Evolutionary conservation across 2,888 invertebrate genomes (phyloP).

Genomic region (Creontiades dilutus): DNA sequence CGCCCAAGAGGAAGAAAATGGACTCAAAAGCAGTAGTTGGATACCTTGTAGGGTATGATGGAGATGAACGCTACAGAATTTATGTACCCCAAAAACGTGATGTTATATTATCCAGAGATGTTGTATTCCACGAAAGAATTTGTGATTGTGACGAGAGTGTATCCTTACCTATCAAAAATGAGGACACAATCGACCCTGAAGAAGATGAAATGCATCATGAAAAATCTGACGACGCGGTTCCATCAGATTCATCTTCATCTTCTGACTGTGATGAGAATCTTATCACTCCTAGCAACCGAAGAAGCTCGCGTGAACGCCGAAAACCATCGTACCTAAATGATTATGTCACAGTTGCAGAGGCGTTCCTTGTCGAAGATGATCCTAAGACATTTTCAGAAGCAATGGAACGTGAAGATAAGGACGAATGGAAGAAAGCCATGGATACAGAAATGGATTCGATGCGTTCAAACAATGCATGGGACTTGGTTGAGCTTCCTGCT

Average conservation of each 20-base stretch:
- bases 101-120: slow-evolving; percentile 73
- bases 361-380: slow-evolving; percentile 22
- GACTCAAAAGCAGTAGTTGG: slow-evolving; percentile 76
- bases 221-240: no score
- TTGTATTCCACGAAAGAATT: slow-evolving; percentile 75
- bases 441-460: slow-evolving; percentile 53
- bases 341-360: not conserved
- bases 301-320: no score
- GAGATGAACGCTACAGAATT: slow-evolving; percentile 76
- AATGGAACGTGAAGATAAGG: slow-evolving; percentile 47
- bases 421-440: slow-evolving; percentile 52
- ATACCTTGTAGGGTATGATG: no score
- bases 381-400: slow-evolving; percentile 38
- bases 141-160: not conserved
- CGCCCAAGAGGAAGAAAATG: slow-evolving; percentile 76
- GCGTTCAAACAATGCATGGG: slow-evolving; percentile 44
- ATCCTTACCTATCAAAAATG: not conserved
- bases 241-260: no score
- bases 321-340: no score
- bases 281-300: no score
- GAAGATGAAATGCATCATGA: no score
- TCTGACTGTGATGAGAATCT: no score
- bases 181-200: not conserved
- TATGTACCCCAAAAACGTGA: slow-evolving; percentile 75
- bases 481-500: no score